Base-by-base conservation (phyloP, 2,797 vertebrate genomes). In the Emys orbicularis region DNA sequence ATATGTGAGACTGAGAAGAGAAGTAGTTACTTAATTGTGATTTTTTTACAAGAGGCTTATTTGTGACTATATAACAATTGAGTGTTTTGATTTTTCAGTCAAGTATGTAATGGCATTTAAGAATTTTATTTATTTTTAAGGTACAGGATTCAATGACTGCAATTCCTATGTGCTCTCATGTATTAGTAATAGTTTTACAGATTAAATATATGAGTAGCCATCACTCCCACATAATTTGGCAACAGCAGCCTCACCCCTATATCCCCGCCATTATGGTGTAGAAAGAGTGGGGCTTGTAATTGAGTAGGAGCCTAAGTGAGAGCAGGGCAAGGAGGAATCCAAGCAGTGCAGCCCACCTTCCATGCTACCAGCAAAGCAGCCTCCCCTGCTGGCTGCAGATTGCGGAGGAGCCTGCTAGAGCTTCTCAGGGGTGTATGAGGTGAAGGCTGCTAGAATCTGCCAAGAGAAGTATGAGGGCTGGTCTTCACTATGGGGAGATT, bases 341-440 rank as follows among this genome's bases (percentile, higher is more conserved):
- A 11, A 29, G 9, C 16, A 37, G 9, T 44, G 53, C 21, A 23
- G 65, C 80, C 0, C 44, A 79, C 57, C 50, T 47, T 72, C 21
- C 16, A 56, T 88, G 47, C 15, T n/a, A 44, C 37, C 41, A 0
- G 4, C 2, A 7, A 0, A 2, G 37, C 83, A 84, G 72, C 54
- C 76, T 27, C 53, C 84, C 81, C 85, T 52, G 84, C 3, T 1
- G 89, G 59, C 21, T 3, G 4, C 15, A 9, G 18, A 85, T 54
- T 37, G n/a, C 77, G 53, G 50, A 77, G 9, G 90, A 25, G 27
- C 27, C 21, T 47, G 41, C 13, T 49, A 47, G 12, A 13, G 11
- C 10, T 74, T 65, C 68, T 37, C 2, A 18, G 86, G 81, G 27
- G 53, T 83, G 21, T 6, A 52, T 44, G 19, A 93, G 52, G 44